Conservation (phyloP, 2,113 vertebrate species). For the Pituophis catenifer region DNA sequence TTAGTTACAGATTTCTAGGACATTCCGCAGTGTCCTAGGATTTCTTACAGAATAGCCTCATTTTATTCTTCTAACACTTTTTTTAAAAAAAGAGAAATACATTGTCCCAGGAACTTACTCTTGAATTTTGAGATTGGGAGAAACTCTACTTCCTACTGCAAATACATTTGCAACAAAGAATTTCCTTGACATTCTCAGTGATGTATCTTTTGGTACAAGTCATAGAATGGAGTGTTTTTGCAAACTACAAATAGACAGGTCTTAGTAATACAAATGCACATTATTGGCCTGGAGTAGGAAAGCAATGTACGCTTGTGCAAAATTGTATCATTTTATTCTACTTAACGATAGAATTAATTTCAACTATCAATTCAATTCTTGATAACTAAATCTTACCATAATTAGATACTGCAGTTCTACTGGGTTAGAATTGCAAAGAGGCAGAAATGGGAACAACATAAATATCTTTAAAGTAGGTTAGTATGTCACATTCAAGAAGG, state of each 20-base stretch:
- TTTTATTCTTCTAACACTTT: not conserved
- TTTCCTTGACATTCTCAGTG: not conserved
- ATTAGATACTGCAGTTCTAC: constrained; percentile 6
- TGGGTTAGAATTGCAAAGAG: constrained; percentile 15
- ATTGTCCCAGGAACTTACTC: not conserved
- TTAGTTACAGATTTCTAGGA: not conserved
- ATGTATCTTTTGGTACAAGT: not conserved
- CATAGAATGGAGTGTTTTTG: not conserved
- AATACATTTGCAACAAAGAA: not conserved
- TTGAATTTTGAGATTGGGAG: no score
- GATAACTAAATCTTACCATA: not conserved
- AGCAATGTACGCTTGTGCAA: not conserved
- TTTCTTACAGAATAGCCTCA: not conserved
- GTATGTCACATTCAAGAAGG: constrained; percentile 33
- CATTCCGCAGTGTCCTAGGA: not conserved
- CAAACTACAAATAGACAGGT: not conserved
- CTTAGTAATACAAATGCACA: not conserved
- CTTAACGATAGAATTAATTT: not conserved
- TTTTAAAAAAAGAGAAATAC: not conserved
- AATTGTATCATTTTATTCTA: not conserved
- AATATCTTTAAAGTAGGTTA: constrained; percentile 40
- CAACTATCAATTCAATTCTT: not conserved
- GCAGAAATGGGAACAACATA: constrained; percentile 16
- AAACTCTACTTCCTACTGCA: not conserved
- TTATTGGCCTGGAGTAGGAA: not conserved